These are phyloP conservation scores for Phalacrocorax brasilianus DNA, from an alignment of 2,113 vertebrate species.

Conservation along the genomic window DNA sequence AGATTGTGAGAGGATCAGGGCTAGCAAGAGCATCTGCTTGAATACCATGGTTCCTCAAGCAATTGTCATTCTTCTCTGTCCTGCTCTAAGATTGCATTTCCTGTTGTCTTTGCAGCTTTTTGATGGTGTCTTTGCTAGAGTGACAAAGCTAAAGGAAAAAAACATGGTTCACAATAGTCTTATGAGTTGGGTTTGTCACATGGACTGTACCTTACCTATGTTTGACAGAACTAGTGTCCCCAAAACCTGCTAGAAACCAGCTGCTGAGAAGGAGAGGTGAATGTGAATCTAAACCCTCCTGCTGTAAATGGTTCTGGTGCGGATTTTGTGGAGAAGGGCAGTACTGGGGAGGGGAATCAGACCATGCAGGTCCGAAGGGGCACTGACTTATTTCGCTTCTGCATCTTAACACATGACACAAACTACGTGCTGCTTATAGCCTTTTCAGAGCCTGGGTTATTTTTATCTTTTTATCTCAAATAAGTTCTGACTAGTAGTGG, in stretches of 20 bases:
- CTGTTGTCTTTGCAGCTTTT: neutral
- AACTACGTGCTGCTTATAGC: neutral
- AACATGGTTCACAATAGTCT: neutral
- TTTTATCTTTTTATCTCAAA: constrained; percentile 6
- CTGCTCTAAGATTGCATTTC: neutral
- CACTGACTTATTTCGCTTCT: neutral
- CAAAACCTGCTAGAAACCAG: neutral
- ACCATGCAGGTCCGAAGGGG: neutral
- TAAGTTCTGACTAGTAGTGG: neutral
- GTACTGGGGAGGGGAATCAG: neutral
- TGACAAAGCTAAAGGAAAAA: neutral
- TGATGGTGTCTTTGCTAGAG: neutral
- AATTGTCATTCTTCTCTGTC: neutral
- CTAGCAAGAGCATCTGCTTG: neutral
- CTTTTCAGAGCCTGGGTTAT: neutral
- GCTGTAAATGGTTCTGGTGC: neutral
- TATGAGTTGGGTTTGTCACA: neutral
- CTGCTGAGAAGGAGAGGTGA: neutral
- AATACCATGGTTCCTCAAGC: neutral
- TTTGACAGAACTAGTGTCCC: neutral
- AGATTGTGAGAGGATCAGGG: neutral
- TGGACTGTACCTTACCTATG: neutral
- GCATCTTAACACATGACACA: neutral
- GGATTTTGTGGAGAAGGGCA: neutral
- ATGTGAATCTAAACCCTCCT: neutral